Evolutionary conservation across 2,797 vertebrate species (phyloP), one percentile per base, ranked within the genome.

Genomic region (Pelobates cultripes): DNA sequence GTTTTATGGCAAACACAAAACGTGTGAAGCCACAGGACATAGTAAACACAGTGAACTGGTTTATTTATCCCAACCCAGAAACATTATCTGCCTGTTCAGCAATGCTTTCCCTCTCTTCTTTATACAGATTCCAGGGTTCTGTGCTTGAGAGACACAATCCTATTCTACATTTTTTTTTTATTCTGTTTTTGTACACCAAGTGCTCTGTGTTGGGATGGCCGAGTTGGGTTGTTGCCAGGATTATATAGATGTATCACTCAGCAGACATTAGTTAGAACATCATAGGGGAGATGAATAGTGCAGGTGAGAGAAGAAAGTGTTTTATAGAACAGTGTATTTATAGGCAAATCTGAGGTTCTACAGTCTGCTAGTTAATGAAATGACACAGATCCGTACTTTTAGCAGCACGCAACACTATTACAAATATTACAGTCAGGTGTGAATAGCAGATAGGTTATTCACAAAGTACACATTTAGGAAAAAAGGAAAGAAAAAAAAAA

Each of bases 61-160:
- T 60, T 15, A 13, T 70, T 70, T 79, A 53, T 28, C 66, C 73
- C 69, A 55, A 75, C 55, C 53, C 44, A 70, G 76, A 76, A 78
- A 78, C 66, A 83, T 63, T 79, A 43, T 75, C 71, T 83, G 76
- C 71, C 63, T 75, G 75, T 75, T 79, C 80, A 77, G 80, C 80
- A 72, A 53, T 77, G 70, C 45, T 40, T 43, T 70, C 60, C 64
- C 41, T 64, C 63, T 70, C 69, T 12, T 75, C 12, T n/a, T 14
- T 44, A 9, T 2, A 28, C 51, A 57, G 9, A 57, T 57, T 1
- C 13, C 55, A 57, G 55, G 55, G 13, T 57, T 41, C 8, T 70
- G 63, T 51, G n/a, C 14, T 63, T 51, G 13, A 41, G 47, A 4
- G 64, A 70, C 43, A 63, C 10, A 43, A 66, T 76, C 43, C 70